Evolutionary conservation across 2,888 invertebrate species (phyloP), one percentile per base, ranked within the genome.

Genomic region (Alsophila aescularia): DNA sequence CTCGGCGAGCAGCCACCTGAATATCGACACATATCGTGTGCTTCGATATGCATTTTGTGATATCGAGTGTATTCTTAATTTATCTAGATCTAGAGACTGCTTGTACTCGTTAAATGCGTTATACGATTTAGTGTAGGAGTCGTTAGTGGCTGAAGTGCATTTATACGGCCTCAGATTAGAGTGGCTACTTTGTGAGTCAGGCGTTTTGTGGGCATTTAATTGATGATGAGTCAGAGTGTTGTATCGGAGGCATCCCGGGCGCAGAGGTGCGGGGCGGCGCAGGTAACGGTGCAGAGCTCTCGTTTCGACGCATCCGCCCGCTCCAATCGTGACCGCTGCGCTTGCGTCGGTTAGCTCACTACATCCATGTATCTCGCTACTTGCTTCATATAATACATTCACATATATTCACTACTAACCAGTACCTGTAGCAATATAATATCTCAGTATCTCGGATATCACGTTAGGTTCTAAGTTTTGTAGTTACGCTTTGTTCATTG

Each of bases 231-330:
- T 81, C 79, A 77, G 73, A 53, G 64, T 60, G 61, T 65, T 74
- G 67, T 70, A 58, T 67, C 67, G 59, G 72, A 71, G 73, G 74
- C 64, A 69, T 54, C 57, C 61, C 60, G 66, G 56, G 64, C 9
- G 32, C 32, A 21, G n/a, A n/a, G n/a, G n/a, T n/a, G n/a, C 51
- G 57, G 18, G 53, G 48, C 54, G 54, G 62, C 37, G 76, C 80
- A 77, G 66, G 70, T 90, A 90, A 90, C 90, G 90, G 90, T 87
- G 80, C 69, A 74, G 72, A 83, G 84, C 76, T 88, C 87, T 87
- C 84, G 69, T 79, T 85, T 81, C 73, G 74, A 67, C 65, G 79
- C 77, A 79, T 79, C 83, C 78, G 73, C 67, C 83, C 78, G 73
- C 67, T 73, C 67, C 66, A 63, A 69, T 69, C 60, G 62, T 58